Evolutionary conservation across 2,888 invertebrate species (phyloP).

Genomic region (Pelosia muscerda): DNA sequence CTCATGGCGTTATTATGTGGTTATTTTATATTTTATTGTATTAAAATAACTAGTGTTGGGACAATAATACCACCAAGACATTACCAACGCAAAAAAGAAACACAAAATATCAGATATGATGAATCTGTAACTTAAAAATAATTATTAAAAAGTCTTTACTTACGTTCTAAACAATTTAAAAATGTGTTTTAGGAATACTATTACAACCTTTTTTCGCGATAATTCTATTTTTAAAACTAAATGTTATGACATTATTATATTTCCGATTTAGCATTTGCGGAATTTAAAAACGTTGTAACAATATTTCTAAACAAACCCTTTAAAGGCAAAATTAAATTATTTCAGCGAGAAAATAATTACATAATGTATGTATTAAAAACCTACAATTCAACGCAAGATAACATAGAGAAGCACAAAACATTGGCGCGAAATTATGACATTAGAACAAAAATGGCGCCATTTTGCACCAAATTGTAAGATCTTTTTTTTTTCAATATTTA

Average conservation of each 20-base stretch:
- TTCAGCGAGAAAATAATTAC: conserved; percentile 33
- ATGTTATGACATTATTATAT: background rate
- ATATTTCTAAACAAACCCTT: conserved; percentile 41
- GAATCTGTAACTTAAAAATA: conserved; percentile 40
- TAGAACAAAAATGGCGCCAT: conserved; percentile 11
- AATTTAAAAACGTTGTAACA: conserved; percentile 15
- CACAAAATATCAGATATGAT: conserved; percentile 29
- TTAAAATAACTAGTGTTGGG: conserved; percentile 11
- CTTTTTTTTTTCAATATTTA: conserved; percentile 12
- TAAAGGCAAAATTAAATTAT: conserved; percentile 52
- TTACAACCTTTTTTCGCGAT: background rate
- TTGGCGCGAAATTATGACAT: background rate
- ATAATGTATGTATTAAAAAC: background rate
- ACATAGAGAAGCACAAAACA: background rate
- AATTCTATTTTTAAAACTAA: too few relatives aligned
- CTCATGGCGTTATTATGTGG: conserved; percentile 6
- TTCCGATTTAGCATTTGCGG: background rate
- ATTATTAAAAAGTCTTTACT: conserved; percentile 26
- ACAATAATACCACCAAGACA: background rate
- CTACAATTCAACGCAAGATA: conserved; percentile 1
- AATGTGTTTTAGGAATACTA: conserved; percentile 34
- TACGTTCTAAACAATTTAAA: conserved; percentile 33
- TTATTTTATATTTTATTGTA: conserved; percentile 12
- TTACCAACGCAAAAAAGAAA: background rate
- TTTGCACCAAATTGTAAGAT: conserved; percentile 19